Evolutionary conservation across 23 tunicate species (phyloP).

Genomic region (Trididemnum nubilum): DNA sequence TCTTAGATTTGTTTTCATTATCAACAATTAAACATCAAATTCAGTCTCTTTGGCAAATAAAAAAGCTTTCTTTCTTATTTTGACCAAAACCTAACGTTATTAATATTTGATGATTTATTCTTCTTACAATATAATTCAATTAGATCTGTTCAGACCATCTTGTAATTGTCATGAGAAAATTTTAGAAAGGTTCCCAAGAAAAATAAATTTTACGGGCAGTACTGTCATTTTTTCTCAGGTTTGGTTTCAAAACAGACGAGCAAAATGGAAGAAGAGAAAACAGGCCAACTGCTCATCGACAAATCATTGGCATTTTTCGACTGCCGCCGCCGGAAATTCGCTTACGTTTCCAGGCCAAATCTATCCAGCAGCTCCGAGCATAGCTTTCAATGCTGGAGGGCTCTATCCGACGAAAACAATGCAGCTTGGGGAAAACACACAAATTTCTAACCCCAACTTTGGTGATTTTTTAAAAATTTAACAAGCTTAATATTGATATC

Average conservation of each 20-base stretch:
- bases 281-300: constrained; percentile 18
- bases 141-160: neutral
- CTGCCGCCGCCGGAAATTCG: constrained; percentile 34
- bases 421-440: neutral
- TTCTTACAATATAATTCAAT: constrained; percentile 19
- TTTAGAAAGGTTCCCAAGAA: neutral
- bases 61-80: constrained; percentile 9
- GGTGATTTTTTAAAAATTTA: no score
- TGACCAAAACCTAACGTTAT: neutral
- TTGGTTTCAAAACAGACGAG: constrained; percentile 97
- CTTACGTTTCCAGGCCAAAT: constrained; percentile 65
- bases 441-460: no score
- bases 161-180: neutral
- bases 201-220: neutral
- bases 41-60: neutral
- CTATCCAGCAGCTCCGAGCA: constrained; percentile 32
- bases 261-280: constrained; percentile 94
- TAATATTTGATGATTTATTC: constrained; percentile 1
- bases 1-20: neutral
- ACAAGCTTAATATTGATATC: no score
- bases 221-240: constrained; percentile 50
- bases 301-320: constrained; percentile 48
- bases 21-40: neutral
- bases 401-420: neutral
- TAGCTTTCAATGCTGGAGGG: neutral